These are phyloP conservation scores for Macquaria ambigua DNA, from an alignment of 2,113 vertebrate species.

Conservation along the genomic window DNA sequence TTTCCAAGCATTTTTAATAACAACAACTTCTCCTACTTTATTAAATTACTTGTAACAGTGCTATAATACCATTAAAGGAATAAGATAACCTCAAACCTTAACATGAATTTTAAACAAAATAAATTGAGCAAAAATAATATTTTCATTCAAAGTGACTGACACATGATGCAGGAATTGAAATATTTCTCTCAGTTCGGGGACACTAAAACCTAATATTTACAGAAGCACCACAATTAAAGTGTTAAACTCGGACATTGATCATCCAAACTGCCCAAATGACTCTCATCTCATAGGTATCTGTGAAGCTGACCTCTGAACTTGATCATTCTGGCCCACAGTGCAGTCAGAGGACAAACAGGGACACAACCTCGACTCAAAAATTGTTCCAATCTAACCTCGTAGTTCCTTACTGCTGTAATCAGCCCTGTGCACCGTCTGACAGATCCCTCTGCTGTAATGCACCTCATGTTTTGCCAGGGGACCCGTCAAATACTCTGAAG, in stretches of 20 bases:
- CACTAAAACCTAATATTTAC: constrained; percentile 4
- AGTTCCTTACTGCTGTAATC: constrained; percentile 64
- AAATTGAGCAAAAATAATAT: not conserved
- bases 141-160: not conserved
- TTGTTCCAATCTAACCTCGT: constrained; percentile 48
- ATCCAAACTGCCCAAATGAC: constrained; percentile 8
- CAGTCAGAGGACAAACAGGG: constrained; percentile 65
- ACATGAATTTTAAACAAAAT: not conserved
- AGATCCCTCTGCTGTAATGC: constrained; percentile 61
- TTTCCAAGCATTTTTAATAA: constrained; percentile 1
- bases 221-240: constrained; percentile 55
- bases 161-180: not conserved
- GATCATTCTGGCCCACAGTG: constrained; percentile 32
- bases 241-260: constrained; percentile 1
- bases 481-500: constrained; percentile 68
- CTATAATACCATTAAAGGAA: not conserved
- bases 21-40: not conserved
- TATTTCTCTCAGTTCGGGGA: constrained; percentile 13
- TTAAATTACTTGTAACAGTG: not conserved
- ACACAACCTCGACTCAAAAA: constrained; percentile 48
- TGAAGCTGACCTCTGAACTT: constrained; percentile 31
- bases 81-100: not conserved
- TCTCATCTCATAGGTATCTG: not conserved
- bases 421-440: constrained; percentile 58
- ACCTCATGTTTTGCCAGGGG: constrained; percentile 59